These are phyloP conservation scores for Hyaena hyaena DNA, from an alignment of 2,113 vertebrate species.

Conservation along the genomic window DNA sequence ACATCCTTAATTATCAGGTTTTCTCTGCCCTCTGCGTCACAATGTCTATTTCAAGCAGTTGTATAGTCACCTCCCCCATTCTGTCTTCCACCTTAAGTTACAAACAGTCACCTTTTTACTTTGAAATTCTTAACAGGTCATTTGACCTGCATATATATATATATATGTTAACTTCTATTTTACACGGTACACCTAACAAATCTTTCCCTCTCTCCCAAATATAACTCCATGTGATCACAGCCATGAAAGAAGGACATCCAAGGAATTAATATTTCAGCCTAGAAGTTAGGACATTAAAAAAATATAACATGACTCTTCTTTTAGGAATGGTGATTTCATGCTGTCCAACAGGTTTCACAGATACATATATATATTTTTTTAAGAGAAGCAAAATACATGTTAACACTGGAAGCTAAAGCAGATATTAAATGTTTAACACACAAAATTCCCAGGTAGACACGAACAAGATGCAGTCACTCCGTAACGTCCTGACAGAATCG, in stretches of 20 bases:
- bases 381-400: neutral
- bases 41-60: constrained; percentile 34
- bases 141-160: neutral
- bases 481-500: constrained; percentile 31
- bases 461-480: neutral
- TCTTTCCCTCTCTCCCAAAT: neutral
- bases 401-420: neutral
- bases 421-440: neutral
- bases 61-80: constrained; percentile 32
- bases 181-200: neutral
- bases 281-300: neutral
- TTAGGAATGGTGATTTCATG: constrained; percentile 13
- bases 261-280: neutral
- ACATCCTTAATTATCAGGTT: neutral
- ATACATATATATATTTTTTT: neutral
- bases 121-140: constrained; percentile 34
- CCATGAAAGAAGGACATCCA: neutral
- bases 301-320: neutral
- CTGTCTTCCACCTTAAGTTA: constrained; percentile 67
- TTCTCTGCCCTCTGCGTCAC: neutral
- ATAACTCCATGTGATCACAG: neutral
- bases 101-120: constrained; percentile 18
- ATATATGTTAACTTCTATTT: neutral
- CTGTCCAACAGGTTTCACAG: neutral
- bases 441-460: neutral